Evolutionary conservation across 2,113 vertebrate species (phyloP), one percentile per base, ranked within the genome.

Genomic region (Scartelaos histophorus): DNA sequence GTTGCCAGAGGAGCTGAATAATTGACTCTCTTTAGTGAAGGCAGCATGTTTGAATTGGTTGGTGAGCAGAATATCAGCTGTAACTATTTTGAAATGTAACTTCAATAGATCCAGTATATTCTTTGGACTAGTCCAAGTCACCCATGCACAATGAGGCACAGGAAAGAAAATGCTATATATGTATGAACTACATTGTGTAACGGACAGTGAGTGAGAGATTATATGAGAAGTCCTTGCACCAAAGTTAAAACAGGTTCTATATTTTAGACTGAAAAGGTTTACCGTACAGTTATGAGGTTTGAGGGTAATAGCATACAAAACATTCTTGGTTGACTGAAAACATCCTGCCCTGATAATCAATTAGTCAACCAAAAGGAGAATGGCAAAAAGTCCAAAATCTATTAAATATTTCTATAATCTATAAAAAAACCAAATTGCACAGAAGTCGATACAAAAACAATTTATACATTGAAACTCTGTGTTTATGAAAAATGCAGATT

Each of bases 141-240:
- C 15, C 51, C 51, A 17, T 53, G 17, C 10, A 53, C 47, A 5
- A 17, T 45, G 75, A 80, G 78, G 61, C 75, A 65, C 58, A 24
- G 76, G 79, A 19, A 16, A 65, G 61, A 65, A 12, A 67, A 35
- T 22, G 47, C n/a, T n/a, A n/a, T n/a, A n/a, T n/a, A n/a, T n/a
- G n/a, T n/a, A n/a, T 11, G 11, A 61, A 86, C 64, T 86, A 43
- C 57, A 73, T 2, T 4, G n/a, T 53, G 17, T 19, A 19, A 51
- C 7, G 17, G 17, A 72, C 43, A 66, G 35, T 61, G 83, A 60
- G 29, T 19, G 16, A 58, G 56, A 13, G 17, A 56, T 75, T 82
- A 84, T 86, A 75, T 82, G 65, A 72, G 67, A 83, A 75, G 73
- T 64, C 66, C 82, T 71, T 1, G 35, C 64, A 70, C 43, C 66